Percentiles rank a stretch among this genome's conserved stretches.
These are phyloP conservation scores for Halcyon badia DNA, from an alignment of 2,797 vertebrate species.

Conservation along the genomic window DNA sequence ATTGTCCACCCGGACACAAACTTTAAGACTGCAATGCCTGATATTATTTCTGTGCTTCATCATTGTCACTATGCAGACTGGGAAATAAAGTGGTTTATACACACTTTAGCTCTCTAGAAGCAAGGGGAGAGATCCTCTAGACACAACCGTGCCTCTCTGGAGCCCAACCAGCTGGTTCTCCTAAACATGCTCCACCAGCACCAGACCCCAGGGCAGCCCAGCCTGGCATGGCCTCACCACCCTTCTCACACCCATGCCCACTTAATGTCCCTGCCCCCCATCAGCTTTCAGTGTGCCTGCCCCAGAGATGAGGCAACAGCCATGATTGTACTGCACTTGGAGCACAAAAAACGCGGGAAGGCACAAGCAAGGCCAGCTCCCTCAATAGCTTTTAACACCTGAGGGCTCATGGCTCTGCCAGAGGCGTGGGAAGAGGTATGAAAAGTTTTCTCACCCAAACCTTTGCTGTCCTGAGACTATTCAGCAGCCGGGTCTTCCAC, in stretches of 20 bases:
- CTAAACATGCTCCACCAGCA: too few species aligned
- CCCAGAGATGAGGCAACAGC: too few species aligned
- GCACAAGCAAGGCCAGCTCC: not conserved
- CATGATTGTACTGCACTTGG: too few species aligned
- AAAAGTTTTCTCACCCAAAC: not conserved
- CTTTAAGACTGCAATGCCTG: not conserved
- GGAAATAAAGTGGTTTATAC: not conserved
- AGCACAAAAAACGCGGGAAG: too few species aligned
- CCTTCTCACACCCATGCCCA: too few species aligned
- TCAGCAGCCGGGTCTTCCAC: not conserved
- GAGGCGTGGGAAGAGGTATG: not conserved
- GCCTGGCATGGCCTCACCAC: too few species aligned
- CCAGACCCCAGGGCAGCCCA: too few species aligned
- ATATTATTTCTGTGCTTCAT: not conserved
- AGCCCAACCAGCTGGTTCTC: too few species aligned
- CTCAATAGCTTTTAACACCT: fast-evolving
- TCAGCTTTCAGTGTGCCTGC: too few species aligned
- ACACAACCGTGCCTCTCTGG: too few species aligned
- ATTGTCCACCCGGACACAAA: not conserved
- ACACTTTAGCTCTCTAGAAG: not conserved
- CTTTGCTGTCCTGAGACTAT: fast-evolving
- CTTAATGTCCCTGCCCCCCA: too few species aligned
- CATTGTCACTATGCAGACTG: fast-evolving
- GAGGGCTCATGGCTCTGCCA: not conserved
- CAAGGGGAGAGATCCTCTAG: too few species aligned